Evolutionary conservation across 2,113 vertebrate species (phyloP), one percentile per base, ranked within the genome.

Genomic region (Epinephelus lanceolatus): DNA sequence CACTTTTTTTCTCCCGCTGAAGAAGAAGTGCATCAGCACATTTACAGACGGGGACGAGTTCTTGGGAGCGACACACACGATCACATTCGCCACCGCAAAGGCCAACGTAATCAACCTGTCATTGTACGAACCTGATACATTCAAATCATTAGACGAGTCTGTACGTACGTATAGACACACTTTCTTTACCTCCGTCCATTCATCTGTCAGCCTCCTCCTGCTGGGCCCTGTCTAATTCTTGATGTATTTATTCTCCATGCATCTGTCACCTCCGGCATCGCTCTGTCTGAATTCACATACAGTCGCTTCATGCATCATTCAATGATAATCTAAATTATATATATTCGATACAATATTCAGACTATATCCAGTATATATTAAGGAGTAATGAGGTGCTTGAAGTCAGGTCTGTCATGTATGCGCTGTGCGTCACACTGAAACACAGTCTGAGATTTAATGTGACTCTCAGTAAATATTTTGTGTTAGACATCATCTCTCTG

Each of bases 21-120:
- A 67, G n/a, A 72, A 84, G 66, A 70, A 74, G 40, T 47, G 68
- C 85, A 75, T 85, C 89, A 87, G 89, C 92, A 91, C 85, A 87
- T 91, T 88, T 76, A 83, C 67, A 49, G 66, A 75, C n/a, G 6
- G 84, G 70, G 14, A 30, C 0, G 53, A 56, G 74, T 71, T 86
- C 81, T 71, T 51, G 27, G 1, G 14, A 27, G 57, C 23, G 1
- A 40, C 68, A 60, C 67, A 61, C 30, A 33, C 11, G 0, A 25
- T 56, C 59, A 17, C 19, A 3, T 25, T 47, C 42, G 11, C 52
- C 19, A 1, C 8, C 42, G 1, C 30, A 25, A 11, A 75, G 59
- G 77, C 65, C 33, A 5, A 19, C 51, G 56, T 42, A 71, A 88
- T 84, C 83, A 80, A 49, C 63, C 33, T 10, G 15, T 67, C 55